These are phyloP conservation scores for Aphaenogaster rudis DNA, from an alignment of 1,140 invertebrate genomes.

Conservation along the genomic window DNA sequence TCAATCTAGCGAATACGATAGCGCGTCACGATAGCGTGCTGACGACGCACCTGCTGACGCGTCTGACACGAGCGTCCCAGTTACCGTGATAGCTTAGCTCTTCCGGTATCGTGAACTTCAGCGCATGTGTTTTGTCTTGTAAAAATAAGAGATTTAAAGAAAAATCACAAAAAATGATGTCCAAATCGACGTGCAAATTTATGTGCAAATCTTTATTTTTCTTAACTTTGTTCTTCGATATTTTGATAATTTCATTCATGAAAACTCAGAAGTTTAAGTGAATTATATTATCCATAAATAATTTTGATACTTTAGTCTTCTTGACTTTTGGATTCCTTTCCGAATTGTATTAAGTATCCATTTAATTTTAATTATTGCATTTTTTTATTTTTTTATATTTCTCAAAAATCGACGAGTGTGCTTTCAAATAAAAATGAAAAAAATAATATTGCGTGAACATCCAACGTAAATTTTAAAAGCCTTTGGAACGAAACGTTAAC, in stretches of 20 bases:
- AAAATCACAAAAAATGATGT: not conserved
- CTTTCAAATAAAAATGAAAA: not conserved
- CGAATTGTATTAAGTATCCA: not conserved
- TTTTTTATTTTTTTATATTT: not conserved
- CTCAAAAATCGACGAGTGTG: not conserved
- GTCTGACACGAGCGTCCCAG: conserved; percentile 36
- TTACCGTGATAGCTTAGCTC: not conserved
- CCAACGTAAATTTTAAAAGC: not conserved
- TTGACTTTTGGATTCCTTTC: not conserved
- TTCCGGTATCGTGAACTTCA: not conserved
- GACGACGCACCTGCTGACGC: conserved; percentile 62
- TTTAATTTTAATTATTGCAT: not conserved
- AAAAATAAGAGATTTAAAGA: not conserved
- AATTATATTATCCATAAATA: not conserved
- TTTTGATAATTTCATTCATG: not conserved
- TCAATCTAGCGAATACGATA: conserved; percentile 53
- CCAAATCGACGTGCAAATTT: not conserved
- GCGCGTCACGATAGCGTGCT: conserved; percentile 62
- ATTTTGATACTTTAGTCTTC: not conserved
- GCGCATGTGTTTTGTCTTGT: not conserved
- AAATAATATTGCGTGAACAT: not conserved
- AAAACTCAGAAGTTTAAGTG: not conserved
- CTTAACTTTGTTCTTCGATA: not conserved
- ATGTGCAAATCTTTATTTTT: not conserved
- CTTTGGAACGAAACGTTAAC: not conserved